Percentiles rank a stretch among this genome's conserved stretches.
Conservation (phyloP, 2,888 invertebrate species). For the Minunthozetes semirufus region DNA sequence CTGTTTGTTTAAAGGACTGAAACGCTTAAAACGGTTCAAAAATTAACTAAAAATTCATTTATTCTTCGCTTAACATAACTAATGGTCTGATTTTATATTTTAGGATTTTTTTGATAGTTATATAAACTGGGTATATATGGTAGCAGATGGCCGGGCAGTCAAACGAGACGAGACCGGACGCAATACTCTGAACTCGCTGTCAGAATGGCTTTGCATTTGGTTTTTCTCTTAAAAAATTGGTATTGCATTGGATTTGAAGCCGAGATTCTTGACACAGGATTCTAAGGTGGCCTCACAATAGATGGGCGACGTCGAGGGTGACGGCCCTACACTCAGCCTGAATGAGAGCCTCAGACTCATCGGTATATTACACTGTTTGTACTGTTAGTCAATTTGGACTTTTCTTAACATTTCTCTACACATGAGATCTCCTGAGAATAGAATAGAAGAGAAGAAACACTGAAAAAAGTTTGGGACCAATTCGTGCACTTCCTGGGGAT, state of each 20-base stretch:
- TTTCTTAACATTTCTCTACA: constrained; percentile 26
- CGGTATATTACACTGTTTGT: background rate
- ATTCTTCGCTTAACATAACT: background rate
- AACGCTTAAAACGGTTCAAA: background rate
- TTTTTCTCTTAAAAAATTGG: constrained; percentile 17
- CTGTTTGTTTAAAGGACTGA: background rate
- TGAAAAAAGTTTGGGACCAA: constrained; percentile 20
- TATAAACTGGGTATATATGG: background rate
- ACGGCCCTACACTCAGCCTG: constrained; percentile 25
- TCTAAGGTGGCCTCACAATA: constrained; percentile 22
- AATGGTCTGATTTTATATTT: background rate
- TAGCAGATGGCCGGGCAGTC: constrained; percentile 28
- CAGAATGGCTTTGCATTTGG: constrained; percentile 27
- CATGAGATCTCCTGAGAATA: background rate
- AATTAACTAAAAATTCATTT: background rate
- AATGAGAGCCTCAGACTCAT: constrained; percentile 21
- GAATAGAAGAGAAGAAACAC: constrained; percentile 4
- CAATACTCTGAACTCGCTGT: constrained; percentile 8
- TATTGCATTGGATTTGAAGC: constrained; percentile 6
- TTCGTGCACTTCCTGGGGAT: constrained; percentile 30
- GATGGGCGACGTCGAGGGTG: constrained; percentile 31
- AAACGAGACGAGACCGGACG: constrained; percentile 32
- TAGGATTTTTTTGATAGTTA: background rate
- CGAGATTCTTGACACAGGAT: constrained; percentile 26
- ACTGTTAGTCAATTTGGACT: constrained; percentile 18